These are phyloP conservation scores for Andrena fulva DNA, from an alignment of 2,888 invertebrate genomes.

Conservation along the genomic window DNA sequence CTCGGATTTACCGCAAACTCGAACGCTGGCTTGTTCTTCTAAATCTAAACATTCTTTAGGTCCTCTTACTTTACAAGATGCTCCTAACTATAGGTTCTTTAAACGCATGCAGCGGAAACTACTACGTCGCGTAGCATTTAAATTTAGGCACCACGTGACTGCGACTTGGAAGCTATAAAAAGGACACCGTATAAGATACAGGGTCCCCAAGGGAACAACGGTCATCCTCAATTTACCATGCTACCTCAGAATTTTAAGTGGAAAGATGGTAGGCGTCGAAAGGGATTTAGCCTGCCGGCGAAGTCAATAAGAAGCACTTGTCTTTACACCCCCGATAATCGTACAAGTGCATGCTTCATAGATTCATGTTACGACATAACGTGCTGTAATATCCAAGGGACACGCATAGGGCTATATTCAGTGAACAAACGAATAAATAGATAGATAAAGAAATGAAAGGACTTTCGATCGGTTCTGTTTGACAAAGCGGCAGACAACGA, in stretches of 20 bases:
- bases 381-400: not conserved
- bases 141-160: too few species aligned
- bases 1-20: constrained; percentile 6
- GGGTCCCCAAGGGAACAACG: too few species aligned
- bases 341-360: not conserved
- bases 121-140: too few species aligned
- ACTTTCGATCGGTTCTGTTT: constrained; percentile 18
- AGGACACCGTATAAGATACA: not conserved
- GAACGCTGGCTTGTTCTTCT: constrained; percentile 37
- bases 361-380: not conserved
- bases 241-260: too few species aligned
- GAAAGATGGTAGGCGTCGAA: too few species aligned
- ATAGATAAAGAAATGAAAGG: constrained; percentile 11
- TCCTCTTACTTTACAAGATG: not conserved
- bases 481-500: constrained; percentile 50
- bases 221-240: too few species aligned
- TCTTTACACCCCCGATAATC: not conserved
- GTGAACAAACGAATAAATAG: constrained; percentile 1
- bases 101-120: too few species aligned
- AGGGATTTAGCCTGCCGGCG: not conserved
- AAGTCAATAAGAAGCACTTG: not conserved
- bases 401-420: not conserved
- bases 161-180: not conserved
- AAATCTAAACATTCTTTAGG: constrained; percentile 10
- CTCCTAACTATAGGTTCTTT: not conserved